These are phyloP conservation scores for Aphaenogaster ashmeadi DNA, from an alignment of 1,140 invertebrate species.

Conservation along the genomic window DNA sequence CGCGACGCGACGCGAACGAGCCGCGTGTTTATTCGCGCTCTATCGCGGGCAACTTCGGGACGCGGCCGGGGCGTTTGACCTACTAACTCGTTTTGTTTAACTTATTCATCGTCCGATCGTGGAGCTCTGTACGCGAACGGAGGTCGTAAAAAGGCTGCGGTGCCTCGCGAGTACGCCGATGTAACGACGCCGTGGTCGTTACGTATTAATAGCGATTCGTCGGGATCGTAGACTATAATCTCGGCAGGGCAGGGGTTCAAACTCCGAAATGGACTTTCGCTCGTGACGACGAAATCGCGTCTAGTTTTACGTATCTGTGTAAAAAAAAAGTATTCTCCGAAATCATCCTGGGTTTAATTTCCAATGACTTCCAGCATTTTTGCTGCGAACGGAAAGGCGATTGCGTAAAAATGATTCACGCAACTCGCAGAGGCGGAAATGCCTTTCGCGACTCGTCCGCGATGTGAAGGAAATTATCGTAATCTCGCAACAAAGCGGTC, in stretches of 20 bases:
- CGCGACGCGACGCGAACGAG: not conserved
- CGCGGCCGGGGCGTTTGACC: slow-evolving; percentile 37
- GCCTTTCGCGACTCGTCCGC: not conserved
- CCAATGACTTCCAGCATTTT: not conserved
- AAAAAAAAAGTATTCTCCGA: not conserved
- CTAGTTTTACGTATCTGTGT: not conserved
- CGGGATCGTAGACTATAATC: not conserved
- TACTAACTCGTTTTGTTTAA: slow-evolving; percentile 64
- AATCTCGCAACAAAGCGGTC: slow-evolving; percentile 13
- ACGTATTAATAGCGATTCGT: slow-evolving; percentile 33
- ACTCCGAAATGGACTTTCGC: not conserved
- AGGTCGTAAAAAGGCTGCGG: slow-evolving; percentile 37
- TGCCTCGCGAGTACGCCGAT: not conserved
- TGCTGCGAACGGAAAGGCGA: not conserved
- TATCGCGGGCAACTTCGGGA: slow-evolving; percentile 44
- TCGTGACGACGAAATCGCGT: not conserved
- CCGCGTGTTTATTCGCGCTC: slow-evolving; percentile 17
- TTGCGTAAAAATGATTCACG: slow-evolving; percentile 23
- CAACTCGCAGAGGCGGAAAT: slow-evolving; percentile 5
- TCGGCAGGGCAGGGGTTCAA: not conserved
- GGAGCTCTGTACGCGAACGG: not conserved
- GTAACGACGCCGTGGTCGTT: not conserved
- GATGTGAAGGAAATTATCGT: slow-evolving; percentile 41
- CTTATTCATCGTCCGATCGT: slow-evolving; percentile 52
- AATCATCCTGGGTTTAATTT: not conserved